Base-by-base conservation (phyloP, 2,113 vertebrate species). In the Anhinga anhinga region DNA sequence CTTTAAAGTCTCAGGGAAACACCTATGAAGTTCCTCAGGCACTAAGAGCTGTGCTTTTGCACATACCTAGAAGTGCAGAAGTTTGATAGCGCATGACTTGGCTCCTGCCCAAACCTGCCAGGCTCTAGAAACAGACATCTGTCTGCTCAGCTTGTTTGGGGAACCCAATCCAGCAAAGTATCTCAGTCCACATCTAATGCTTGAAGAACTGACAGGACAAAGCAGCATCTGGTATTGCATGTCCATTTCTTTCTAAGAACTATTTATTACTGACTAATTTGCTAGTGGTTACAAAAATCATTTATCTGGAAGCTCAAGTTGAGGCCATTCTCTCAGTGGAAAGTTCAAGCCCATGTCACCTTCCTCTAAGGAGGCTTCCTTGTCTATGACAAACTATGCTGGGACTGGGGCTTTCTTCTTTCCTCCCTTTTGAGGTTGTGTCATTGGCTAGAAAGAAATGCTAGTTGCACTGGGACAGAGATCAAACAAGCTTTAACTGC, bases 141-240 rank as follows among this genome's bases (percentile, higher is more conserved):
- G 7, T 34, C 76, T 26, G 23, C 52, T 91, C n/a, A 22, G 73
- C 36, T 90, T 47, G 6, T 32, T 15, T 61, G 49, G 38, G 30
- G 16, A 90, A 90, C 9, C 11, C 26, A 85, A 30, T 34, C 9
- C 56, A 91, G 13, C 26, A 26, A 82, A 76, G 29, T 56, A 78
- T 21, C 47, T 71, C 44, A 36, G 70, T 61, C 22, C 34, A 44
- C 0, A 0, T 45, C 44, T 53, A 84, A 79, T 12, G 15, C n/a
- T 1, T 21, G 22, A 91, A 74, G 72, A 74, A 27, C 40, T 52
- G 29, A 82, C 34, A 85, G 81, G 49, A 79, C 19, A 65, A 94
- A 84, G 34, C 1, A 2, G 42, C 9, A 61, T 32, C 65, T 74
- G n/a, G 30, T 34, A 77, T 13, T 82, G 40, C 36, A 67, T 16